Percentiles rank a stretch among this genome's conserved stretches.
Evolutionary conservation across 2,797 vertebrate species (phyloP).

Genomic region (Coregonus sp.): DNA sequence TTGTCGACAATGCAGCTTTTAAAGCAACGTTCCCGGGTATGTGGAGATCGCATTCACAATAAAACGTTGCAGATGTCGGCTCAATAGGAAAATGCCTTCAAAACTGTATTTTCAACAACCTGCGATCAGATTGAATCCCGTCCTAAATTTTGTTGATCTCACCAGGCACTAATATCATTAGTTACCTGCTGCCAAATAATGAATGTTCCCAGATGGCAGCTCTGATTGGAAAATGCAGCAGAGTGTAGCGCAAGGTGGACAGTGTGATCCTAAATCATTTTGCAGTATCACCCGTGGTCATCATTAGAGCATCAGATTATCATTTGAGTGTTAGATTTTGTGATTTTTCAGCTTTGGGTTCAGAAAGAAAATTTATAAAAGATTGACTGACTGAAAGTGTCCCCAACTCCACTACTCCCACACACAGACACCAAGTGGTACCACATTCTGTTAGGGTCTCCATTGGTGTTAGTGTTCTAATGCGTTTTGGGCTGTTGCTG

Average conservation of each 20-base stretch:
- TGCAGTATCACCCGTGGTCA: not conserved
- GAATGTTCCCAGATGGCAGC: not conserved
- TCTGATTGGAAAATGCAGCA: not conserved
- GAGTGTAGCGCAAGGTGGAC: not conserved
- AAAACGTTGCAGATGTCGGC: no score
- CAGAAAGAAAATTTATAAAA: not conserved
- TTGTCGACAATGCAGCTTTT: no score
- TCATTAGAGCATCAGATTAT: not conserved
- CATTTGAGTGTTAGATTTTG: not conserved
- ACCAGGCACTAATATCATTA: not conserved
- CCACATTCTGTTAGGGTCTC: conserved; percentile 21
- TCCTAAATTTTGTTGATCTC: conserved; percentile 4
- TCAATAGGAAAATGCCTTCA: no score
- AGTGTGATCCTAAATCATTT: not conserved
- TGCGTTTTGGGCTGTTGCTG: conserved; percentile 27
- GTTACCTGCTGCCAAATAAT: not conserved
- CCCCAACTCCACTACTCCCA: not conserved
- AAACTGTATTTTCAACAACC: no score
- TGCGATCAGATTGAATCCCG: no score
- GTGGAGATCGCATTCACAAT: no score
- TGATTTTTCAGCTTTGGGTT: not conserved
- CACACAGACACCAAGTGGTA: not conserved
- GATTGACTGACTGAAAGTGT: not conserved
- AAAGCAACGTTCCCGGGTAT: no score
- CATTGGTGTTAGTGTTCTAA: conserved; percentile 18